Conservation (phyloP, 2,797 vertebrate genomes). For the Hydrophis major region DNA sequence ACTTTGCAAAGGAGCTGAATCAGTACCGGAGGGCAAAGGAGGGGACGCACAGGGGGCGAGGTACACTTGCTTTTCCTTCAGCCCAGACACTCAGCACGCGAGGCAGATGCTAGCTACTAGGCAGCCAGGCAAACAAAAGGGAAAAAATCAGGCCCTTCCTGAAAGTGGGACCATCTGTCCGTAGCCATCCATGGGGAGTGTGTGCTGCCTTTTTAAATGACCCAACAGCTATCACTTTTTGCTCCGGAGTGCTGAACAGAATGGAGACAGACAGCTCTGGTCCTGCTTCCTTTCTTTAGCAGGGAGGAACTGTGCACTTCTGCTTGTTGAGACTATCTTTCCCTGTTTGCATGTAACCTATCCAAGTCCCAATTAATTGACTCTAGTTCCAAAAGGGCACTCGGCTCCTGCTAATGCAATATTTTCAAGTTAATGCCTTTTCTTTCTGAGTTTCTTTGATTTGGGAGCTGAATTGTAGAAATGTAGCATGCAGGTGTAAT, state of each 20-base stretch:
- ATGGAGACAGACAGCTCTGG: background rate
- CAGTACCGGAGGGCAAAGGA: slow-evolving; percentile 92
- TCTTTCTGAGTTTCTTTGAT: background rate
- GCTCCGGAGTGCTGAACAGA: background rate
- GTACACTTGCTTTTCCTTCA: slow-evolving; percentile 23
- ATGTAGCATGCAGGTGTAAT: too few species aligned
- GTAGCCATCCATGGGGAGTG: too few species aligned
- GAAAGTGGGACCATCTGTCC: background rate
- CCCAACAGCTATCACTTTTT: background rate
- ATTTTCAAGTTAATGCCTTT: background rate
- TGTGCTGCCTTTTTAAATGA: background rate
- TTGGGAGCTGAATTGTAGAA: background rate
- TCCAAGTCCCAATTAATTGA: background rate
- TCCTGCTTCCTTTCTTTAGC: background rate
- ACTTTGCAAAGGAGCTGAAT: slow-evolving; percentile 92
- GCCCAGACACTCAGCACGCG: background rate
- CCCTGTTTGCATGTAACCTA: background rate
- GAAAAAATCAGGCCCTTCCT: too few species aligned
- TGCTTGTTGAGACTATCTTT: too few species aligned
- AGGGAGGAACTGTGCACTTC: background rate
- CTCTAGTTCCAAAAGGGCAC: background rate
- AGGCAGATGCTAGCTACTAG: background rate
- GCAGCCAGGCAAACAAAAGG: background rate
- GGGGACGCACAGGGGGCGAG: slow-evolving; percentile 66
- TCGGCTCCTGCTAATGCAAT: background rate